phyloP scores from a whole-genome alignment of 64 coral and sea anemone species.

The Platygyra sinensis region DNA sequence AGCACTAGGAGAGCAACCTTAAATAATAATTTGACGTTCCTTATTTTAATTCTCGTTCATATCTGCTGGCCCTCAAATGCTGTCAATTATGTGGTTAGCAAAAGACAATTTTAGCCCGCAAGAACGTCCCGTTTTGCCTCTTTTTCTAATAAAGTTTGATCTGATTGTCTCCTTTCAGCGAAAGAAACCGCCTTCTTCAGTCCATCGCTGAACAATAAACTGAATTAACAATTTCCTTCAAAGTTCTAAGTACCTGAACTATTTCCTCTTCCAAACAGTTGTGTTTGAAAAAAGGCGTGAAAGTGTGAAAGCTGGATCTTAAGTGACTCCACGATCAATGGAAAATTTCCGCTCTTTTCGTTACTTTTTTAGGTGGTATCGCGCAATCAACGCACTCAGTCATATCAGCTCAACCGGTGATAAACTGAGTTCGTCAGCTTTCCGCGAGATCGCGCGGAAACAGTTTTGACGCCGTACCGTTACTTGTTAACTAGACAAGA shows the following conservation, averaged over 20 bases:
- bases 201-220: not conserved
- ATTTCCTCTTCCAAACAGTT: slow-evolving; percentile 38
- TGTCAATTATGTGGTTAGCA: slow-evolving; percentile 28
- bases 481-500: slow-evolving; percentile 35
- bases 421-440: not conserved
- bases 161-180: not conserved
- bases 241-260: slow-evolving; percentile 9
- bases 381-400: not conserved
- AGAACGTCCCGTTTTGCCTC: slow-evolving; percentile 11
- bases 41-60: slow-evolving; percentile 6
- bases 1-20: slow-evolving; percentile 9
- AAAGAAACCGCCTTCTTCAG: not conserved
- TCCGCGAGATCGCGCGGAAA: not conserved
- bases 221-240: slow-evolving; percentile 9
- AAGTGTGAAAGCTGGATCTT: not conserved
- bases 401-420: not conserved
- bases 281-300: slow-evolving; percentile 13
- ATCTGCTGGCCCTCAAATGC: slow-evolving; percentile 19
- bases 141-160: not conserved
- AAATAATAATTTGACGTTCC: slow-evolving; percentile 28
- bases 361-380: not conserved
- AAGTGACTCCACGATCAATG: not conserved
- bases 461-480: slow-evolving; percentile 28
- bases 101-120: slow-evolving; percentile 17
- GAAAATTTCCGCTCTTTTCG: not conserved